Evolutionary conservation across 2,797 vertebrate genomes (phyloP).

Genomic region (Phoeniculus purpureus): DNA sequence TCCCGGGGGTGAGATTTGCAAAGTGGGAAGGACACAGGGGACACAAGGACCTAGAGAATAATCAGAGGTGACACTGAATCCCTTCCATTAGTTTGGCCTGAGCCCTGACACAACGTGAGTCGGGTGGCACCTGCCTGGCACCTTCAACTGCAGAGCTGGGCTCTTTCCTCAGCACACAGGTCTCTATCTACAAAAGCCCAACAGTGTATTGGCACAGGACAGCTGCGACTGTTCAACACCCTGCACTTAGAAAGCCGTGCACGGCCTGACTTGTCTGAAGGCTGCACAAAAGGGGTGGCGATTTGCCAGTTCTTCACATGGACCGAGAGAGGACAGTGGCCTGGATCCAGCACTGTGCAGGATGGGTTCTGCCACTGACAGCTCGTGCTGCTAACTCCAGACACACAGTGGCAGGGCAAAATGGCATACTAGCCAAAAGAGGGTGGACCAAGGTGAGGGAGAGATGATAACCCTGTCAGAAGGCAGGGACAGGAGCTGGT

Average conservation of each 20-base stretch:
- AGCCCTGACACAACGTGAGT: rapidly evolving
- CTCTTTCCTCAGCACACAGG: rapidly evolving
- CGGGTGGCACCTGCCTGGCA: neutral
- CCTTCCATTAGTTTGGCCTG: neutral
- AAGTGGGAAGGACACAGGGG: neutral
- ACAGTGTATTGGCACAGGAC: rapidly evolving
- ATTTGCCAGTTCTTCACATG: neutral
- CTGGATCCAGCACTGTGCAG: neutral
- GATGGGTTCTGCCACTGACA: rapidly evolving
- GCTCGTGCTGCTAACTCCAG: neutral
- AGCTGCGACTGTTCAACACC: rapidly evolving
- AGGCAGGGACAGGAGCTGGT: neutral
- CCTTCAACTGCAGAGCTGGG: neutral
- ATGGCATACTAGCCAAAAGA: neutral
- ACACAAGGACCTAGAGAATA: neutral
- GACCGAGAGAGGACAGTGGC: neutral
- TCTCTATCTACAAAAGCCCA: neutral
- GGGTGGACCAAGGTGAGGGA: neutral
- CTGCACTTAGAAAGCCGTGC: neutral
- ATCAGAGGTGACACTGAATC: neutral
- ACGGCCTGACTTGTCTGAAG: neutral
- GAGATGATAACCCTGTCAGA: neutral
- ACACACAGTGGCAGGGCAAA: rapidly evolving
- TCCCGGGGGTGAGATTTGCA: neutral
- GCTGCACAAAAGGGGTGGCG: neutral